Evolutionary conservation across 2,797 vertebrate species (phyloP).

Genomic region (Schizothorax lantsangensis): DNA sequence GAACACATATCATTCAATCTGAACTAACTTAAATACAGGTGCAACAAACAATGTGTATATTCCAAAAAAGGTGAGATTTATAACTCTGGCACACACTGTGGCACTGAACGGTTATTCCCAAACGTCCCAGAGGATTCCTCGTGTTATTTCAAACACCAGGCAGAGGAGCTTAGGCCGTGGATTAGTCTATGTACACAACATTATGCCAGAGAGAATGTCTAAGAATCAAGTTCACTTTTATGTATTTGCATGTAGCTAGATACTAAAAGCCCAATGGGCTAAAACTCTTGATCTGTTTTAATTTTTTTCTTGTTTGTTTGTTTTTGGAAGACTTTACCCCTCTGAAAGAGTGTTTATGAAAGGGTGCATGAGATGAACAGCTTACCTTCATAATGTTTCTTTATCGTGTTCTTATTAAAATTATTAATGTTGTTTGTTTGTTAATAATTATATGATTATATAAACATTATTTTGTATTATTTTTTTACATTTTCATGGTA

Average conservation of each 20-base stretch:
- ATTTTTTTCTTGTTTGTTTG: constrained; percentile 51
- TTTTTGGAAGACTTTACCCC: constrained; percentile 79
- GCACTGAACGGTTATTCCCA: constrained; percentile 29
- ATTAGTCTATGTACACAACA: constrained; percentile 80
- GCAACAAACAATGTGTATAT: constrained; percentile 49
- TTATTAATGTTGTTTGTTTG: constrained; percentile 83
- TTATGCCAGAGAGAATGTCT: constrained; percentile 81
- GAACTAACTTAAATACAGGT: constrained; percentile 61
- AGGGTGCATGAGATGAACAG: constrained; percentile 83
- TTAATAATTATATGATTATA: constrained; percentile 88
- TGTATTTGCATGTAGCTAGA: constrained; percentile 88
- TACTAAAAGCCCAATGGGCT: constrained; percentile 63
- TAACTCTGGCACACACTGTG: constrained; percentile 34
- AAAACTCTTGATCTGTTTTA: constrained; percentile 42
- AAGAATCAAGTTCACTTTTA: constrained; percentile 81
- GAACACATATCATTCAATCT: constrained; percentile 32
- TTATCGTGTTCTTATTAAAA: constrained; percentile 74
- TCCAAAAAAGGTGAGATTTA: constrained; percentile 39
- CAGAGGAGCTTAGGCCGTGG: constrained; percentile 69
- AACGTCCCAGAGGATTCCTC: constrained; percentile 4
- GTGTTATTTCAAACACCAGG: constrained; percentile 77
- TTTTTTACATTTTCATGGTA: constrained; percentile 90
- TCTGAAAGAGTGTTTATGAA: constrained; percentile 75
- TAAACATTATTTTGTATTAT: constrained; percentile 88
- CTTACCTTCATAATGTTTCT: constrained; percentile 81